phyloP scores from a whole-genome alignment of 2,797 vertebrate genomes.

The Gephyroberyx darwinii region DNA sequence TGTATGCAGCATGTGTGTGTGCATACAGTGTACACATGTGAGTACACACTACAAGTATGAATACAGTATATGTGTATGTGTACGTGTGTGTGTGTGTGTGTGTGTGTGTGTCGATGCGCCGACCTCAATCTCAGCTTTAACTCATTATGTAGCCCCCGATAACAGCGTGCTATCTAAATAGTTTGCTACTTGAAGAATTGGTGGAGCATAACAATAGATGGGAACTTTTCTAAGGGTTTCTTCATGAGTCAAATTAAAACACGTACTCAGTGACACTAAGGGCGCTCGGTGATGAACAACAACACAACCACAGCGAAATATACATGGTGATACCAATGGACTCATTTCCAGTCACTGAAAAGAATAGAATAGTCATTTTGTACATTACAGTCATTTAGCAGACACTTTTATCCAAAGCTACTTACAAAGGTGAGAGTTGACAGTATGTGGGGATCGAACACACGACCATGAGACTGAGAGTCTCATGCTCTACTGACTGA shows the following conservation, averaged over 20 bases:
- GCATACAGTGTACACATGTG: neutral
- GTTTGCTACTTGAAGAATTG: neutral
- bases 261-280: neutral
- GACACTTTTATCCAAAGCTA: no score
- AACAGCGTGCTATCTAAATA: neutral
- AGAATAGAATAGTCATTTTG: no score
- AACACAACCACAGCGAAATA: neutral
- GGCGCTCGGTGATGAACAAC: neutral
- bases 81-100: neutral
- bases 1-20: conserved; percentile 1
- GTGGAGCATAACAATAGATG: neutral
- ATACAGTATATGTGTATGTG: neutral
- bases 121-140: neutral
- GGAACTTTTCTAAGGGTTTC: neutral
- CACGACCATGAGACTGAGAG: no score
- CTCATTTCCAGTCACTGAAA: neutral
- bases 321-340: neutral
- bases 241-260: neutral
- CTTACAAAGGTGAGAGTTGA: no score
- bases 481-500: no score
- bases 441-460: no score
- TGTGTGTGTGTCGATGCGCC: neutral
- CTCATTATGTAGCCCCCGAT: neutral
- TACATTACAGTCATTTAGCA: no score
- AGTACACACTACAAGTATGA: no score